These are phyloP conservation scores for Artibeus lituratus DNA, from an alignment of 2,797 vertebrate species.

Conservation along the genomic window DNA sequence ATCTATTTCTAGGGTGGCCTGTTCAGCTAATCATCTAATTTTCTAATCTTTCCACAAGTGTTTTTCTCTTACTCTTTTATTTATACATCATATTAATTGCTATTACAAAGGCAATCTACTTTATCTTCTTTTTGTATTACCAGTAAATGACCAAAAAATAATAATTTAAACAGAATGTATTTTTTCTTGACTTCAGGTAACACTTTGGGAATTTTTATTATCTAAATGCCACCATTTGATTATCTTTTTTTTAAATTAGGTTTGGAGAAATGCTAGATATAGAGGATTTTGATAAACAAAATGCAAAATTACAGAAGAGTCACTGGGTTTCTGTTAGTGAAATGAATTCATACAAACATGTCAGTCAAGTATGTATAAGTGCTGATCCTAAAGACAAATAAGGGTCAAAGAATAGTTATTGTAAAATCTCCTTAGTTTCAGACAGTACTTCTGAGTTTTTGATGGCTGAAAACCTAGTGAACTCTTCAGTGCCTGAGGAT, in stretches of 20 bases:
- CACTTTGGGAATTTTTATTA: not conserved
- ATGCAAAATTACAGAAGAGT: not conserved
- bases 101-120: not conserved
- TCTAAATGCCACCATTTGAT: not conserved
- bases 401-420: not conserved
- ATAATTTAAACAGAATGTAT: not conserved
- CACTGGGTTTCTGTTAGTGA: not conserved
- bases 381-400: conserved; percentile 27
- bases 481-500: conserved; percentile 74
- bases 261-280: not conserved
- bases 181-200: conserved; percentile 31
- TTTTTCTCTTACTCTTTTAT: conserved; percentile 10
- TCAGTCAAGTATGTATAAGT: not conserved
- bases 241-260: not conserved
- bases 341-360: not conserved
- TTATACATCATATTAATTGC: not conserved
- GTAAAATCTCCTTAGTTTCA: conserved; percentile 82
- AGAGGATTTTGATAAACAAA: conserved; percentile 21
- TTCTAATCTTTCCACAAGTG: not conserved
- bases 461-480: conserved; percentile 80
- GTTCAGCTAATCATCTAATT: not conserved
- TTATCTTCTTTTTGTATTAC: not conserved
- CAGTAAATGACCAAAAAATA: conserved; percentile 32
- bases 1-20: not conserved
- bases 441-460: conserved; percentile 83